phyloP scores from a whole-genome alignment of 2,113 vertebrate genomes.

The Helogale parvula region DNA sequence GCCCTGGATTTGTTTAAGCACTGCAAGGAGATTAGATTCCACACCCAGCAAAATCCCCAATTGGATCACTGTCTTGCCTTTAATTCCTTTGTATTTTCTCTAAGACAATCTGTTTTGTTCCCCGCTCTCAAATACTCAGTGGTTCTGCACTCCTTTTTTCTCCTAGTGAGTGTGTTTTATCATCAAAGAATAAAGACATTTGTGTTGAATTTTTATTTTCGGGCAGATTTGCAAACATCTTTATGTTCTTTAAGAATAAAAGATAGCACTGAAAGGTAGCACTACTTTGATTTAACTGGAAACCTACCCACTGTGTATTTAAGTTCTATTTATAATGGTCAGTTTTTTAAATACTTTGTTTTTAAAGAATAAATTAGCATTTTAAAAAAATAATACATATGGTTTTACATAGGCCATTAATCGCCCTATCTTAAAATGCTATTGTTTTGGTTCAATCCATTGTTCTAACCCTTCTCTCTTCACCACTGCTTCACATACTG shows the following conservation, averaged over 20 bases:
- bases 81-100: constrained; percentile 30
- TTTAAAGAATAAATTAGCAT: constrained; percentile 4
- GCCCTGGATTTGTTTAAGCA: background rate
- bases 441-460: background rate
- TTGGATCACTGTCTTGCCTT: background rate
- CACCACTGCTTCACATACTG: background rate
- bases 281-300: constrained; percentile 15
- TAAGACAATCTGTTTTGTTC: constrained; percentile 24
- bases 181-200: constrained; percentile 18
- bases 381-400: background rate
- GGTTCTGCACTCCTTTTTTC: background rate
- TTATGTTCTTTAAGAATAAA: constrained; percentile 46
- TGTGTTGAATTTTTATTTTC: background rate
- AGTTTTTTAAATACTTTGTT: background rate
- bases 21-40: background rate
- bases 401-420: background rate
- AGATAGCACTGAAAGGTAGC: background rate
- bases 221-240: constrained; percentile 19
- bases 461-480: background rate
- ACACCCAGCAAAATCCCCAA: background rate
- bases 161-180: constrained; percentile 22
- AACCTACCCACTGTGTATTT: background rate
- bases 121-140: background rate
- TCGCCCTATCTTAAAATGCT: constrained; percentile 12
- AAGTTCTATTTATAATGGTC: constrained; percentile 15